Base-by-base conservation (phyloP, 2,113 vertebrate species). In the Euleptes europaea region DNA sequence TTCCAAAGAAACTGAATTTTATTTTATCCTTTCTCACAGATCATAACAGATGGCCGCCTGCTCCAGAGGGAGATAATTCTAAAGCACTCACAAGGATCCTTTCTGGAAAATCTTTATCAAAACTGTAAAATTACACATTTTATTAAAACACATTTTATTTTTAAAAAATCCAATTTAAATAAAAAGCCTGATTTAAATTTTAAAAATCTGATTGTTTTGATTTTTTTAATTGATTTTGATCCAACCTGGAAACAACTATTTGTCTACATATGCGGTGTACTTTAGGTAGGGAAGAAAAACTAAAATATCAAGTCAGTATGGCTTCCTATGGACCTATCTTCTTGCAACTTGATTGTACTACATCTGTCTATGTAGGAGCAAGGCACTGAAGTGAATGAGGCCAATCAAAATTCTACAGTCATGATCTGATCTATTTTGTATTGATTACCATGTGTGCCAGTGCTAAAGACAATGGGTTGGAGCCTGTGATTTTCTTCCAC, bases 21-120 rank as follows among this genome's bases (percentile, higher is more conserved):
- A 82, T 88, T 83, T 31, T 91, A 74, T 86, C 31, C 83, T 69
- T 84, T 80, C 91, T 38, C 90, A 63, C 90, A 98, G 98, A 97
- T 90, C 97, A 98, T 85, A 86, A 91, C 40, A 95, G 96, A 31
- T 98, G 98, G 97, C 97, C 97, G 2, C 47, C 93, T 3, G 93
- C 96, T 88, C 98, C 97, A 75, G 96, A 97, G 66, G 97, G 97
- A 65, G 96, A 97, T 88, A 98, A 98, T 86, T 69, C 95, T 33
- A 93, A 96, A 2, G 92, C 94, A 71, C n/a, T 98, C 85, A 94
- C 88, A 73, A 94, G 95, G 13, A 85, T 98, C 12, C 49, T 98
- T 85, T 90, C 93, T 82, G 85, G 86, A 11, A 6, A 91, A 21
- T 63, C 92, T 69, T 82, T 86, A 17, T 84, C 95, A 67, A 95